Evolutionary conservation across 2,888 invertebrate species (phyloP), one percentile per base, ranked within the genome.

Genomic region (Lycia hirtaria): DNA sequence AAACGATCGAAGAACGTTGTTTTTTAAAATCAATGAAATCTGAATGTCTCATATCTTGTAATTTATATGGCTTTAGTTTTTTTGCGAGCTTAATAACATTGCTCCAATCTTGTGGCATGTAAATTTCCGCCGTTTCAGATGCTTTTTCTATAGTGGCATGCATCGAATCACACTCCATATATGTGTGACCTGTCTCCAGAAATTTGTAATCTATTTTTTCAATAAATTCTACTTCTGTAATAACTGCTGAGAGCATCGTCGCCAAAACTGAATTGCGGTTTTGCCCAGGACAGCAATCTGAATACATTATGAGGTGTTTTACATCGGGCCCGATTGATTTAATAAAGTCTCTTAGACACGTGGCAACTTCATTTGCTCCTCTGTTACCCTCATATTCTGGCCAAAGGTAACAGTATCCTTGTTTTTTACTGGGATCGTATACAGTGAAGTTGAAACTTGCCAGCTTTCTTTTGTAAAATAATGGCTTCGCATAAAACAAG

Each of bases 61-160:
- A 35, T 15, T 26, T 24, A 14, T 57, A 52, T 33, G 47, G 40
- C 7, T 35, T 35, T 7, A 15, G 15, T 35, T 35, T 35, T 15
- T 17, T 14, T 14, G 35, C 35, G 14, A 35, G 35, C 15, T 17
- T 3, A 15, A 35, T 35, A 15, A 47, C 51, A 47, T 58, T 51
- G 51, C 37, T 38, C 58, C 57, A 57, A 53, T 58, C 62, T 17
- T 58, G 53, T 22, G 62, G 58, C 17, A 33, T 50, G 22, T 44
- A 57, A 32, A 61, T 61, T 49, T 61, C 49, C 17, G 57, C 61
- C 37, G 57, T 15, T 17, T 57, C 43, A 37, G 61, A 61, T 15
- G 57, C 57, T 26, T 48, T 37, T 43, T 62, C 55, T 12, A 56
- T 60, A 24, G 52, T 49, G 38, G 53, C 38, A 20, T 47, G 54